Evolutionary conservation across 2,113 vertebrate species (phyloP).

Genomic region (Chrysochloris asiatica): DNA sequence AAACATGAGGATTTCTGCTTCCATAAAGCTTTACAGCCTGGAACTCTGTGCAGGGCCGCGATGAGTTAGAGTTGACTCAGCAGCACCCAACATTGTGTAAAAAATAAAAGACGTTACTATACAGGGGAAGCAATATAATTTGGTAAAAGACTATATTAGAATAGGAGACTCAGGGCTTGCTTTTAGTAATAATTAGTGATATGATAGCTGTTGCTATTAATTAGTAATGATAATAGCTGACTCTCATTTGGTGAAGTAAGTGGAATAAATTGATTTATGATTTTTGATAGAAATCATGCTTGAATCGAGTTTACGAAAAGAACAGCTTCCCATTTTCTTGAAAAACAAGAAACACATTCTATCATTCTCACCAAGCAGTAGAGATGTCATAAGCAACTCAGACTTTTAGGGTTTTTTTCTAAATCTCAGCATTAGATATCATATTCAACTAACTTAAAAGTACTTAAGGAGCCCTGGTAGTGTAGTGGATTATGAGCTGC

Average conservation of each 20-base stretch:
- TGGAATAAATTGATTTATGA: neutral
- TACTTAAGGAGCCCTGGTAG: too few species aligned
- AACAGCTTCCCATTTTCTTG: conserved; percentile 26
- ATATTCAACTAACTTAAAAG: conserved; percentile 16
- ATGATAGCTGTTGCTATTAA: neutral
- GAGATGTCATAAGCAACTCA: neutral
- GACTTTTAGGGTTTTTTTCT: neutral
- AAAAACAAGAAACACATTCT: neutral
- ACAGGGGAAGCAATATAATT: neutral
- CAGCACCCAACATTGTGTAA: too few species aligned
- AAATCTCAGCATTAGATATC: neutral
- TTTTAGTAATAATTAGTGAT: neutral
- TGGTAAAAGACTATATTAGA: conserved; percentile 1
- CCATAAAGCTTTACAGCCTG: too few species aligned
- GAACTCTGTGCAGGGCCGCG: too few species aligned
- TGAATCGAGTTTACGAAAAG: conserved; percentile 17
- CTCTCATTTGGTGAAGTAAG: conserved; percentile 35
- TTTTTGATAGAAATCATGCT: conserved; percentile 55
- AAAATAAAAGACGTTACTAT: neutral
- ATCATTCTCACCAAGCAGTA: neutral
- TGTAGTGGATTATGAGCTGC: too few species aligned
- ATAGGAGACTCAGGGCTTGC: neutral
- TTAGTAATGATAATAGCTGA: neutral
- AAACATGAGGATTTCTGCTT: too few species aligned
- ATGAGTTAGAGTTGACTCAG: too few species aligned